Base-by-base conservation (phyloP, 2,888 invertebrate genomes). In the Ernsta delagoae region DNA sequence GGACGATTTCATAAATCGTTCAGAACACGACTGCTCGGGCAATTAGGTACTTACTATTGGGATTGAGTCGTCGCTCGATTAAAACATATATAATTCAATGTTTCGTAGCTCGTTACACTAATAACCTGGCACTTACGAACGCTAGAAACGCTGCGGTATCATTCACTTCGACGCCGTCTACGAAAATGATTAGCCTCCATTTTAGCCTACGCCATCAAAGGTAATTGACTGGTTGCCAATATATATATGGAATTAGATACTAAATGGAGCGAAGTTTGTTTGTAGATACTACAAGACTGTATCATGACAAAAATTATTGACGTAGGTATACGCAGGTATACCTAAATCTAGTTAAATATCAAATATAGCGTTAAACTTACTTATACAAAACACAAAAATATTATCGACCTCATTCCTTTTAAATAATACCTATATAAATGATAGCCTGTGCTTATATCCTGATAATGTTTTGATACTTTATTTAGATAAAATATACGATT, bases 31-130 rank as follows among this genome's bases (percentile, higher is more conserved):
- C 8, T 31, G 60, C 60, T 43, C 31, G 43, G 43, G 45, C 45
- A 60, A 60, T 48, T 60, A 24, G 24, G 24, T 24, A 34, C 45
- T 11, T 31, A 6, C 45, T 45, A 60, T 31, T 31, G 60, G 45
- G 12, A 60, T 60, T 60, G 45, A 45, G 31, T 45, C 45, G 60
- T 60, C 60, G 60, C 45, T 60, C 45, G 60, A 60, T 60, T 60
- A 45, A 43, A 60, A 39, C 36, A 57, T 57, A 57, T 56, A 43
- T 43, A 60, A n/a, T 60, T 60, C 43, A 60, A 45, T 60, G 60
- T 60, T 45, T 60, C 60, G 5, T 45, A 60, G 60, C 60, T 60
- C 31, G 34, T 60, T 60, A 60, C 24, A 60, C 60, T 60, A 60
- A 60, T 60, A 45, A 45, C 43, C 59, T 43, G 24, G 41, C 43